phyloP scores from a whole-genome alignment of 2,888 invertebrate species.

The Mesorhabditis spiculigera region DNA sequence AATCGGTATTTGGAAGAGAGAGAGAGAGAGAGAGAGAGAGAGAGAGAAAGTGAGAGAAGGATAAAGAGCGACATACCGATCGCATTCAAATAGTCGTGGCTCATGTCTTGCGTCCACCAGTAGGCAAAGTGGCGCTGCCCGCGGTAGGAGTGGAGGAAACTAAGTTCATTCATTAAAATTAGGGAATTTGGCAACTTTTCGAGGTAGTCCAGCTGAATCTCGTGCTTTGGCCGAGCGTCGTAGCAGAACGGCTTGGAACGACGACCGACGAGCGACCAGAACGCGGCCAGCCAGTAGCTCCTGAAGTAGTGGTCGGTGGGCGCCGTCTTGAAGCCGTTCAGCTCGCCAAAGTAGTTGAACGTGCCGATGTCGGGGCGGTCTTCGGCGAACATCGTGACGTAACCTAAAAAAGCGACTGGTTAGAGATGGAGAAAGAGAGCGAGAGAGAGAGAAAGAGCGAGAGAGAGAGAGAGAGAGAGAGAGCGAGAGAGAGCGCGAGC shows the following conservation, averaged over 20 bases:
- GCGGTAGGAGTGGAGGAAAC: conserved; percentile 31
- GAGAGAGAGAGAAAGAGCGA: too few relatives aligned
- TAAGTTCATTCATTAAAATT: conserved; percentile 8
- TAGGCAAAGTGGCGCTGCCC: conserved; percentile 37
- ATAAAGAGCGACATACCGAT: conserved; percentile 14
- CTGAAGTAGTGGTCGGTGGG: conserved; percentile 59
- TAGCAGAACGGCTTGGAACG: conserved; percentile 39
- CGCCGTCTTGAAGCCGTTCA: conserved; percentile 54
- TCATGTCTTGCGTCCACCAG: conserved; percentile 45
- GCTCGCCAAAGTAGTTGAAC: conserved; percentile 56
- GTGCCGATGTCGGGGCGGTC: conserved; percentile 59
- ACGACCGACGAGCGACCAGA: conserved; percentile 33
- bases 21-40: too few relatives aligned
- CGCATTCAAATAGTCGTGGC: conserved; percentile 39
- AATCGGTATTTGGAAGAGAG: too few relatives aligned
- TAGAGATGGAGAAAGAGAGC: not conserved
- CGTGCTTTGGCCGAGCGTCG: conserved; percentile 30
- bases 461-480: too few relatives aligned
- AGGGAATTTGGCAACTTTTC: conserved; percentile 17
- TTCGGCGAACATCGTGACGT: conserved; percentile 59
- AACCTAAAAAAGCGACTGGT: conserved; percentile 34
- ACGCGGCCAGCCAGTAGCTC: conserved; percentile 39
- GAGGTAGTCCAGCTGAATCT: conserved; percentile 34
- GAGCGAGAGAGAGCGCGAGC: too few relatives aligned
- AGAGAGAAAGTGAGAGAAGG: too few relatives aligned